phyloP scores from a whole-genome alignment of 2,888 invertebrate genomes.

The Lottia scabra region DNA sequence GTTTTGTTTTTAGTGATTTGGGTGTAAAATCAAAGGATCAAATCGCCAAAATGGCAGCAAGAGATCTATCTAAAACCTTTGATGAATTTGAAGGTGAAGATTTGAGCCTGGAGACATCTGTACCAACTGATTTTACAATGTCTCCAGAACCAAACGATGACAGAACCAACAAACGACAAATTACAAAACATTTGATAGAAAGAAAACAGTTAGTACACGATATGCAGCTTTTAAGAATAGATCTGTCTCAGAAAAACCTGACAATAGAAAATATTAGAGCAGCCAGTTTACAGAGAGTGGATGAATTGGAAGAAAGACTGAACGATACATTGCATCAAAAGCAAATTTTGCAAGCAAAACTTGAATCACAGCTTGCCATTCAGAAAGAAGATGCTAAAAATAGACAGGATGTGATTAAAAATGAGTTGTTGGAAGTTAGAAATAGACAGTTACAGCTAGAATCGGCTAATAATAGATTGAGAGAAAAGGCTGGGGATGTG shows the following conservation, averaged over 20 bases:
- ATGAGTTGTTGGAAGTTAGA: slow-evolving; percentile 63
- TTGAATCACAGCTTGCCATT: slow-evolving; percentile 65
- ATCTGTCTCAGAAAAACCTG: slow-evolving; percentile 67
- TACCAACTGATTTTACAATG: slow-evolving; percentile 67
- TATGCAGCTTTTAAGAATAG: slow-evolving; percentile 68
- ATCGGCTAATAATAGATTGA: slow-evolving; percentile 63
- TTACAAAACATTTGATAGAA: slow-evolving; percentile 65
- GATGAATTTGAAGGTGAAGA: slow-evolving; percentile 64
- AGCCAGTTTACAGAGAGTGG: slow-evolving; percentile 62
- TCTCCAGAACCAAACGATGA: slow-evolving; percentile 57
- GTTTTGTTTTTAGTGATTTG: neutral
- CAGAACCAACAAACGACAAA: slow-evolving; percentile 48
- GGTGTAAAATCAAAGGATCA: neutral
- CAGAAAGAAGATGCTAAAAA: slow-evolving; percentile 65
- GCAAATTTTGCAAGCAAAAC: slow-evolving; percentile 62
- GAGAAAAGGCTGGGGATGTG: slow-evolving; percentile 66
- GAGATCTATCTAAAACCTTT: slow-evolving; percentile 58
- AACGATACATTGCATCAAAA: slow-evolving; percentile 67
- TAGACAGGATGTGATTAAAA: slow-evolving; percentile 60
- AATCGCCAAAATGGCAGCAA: slow-evolving; percentile 47
- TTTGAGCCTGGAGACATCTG: slow-evolving; percentile 65
- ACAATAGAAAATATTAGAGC: slow-evolving; percentile 67
- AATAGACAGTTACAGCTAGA: slow-evolving; percentile 65
- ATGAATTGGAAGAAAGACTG: slow-evolving; percentile 68
- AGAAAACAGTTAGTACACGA: slow-evolving; percentile 67